Evolutionary conservation across 2,797 vertebrate genomes (phyloP), one percentile per base, ranked within the genome.

Genomic region (Sebastolobus alascanus): DNA sequence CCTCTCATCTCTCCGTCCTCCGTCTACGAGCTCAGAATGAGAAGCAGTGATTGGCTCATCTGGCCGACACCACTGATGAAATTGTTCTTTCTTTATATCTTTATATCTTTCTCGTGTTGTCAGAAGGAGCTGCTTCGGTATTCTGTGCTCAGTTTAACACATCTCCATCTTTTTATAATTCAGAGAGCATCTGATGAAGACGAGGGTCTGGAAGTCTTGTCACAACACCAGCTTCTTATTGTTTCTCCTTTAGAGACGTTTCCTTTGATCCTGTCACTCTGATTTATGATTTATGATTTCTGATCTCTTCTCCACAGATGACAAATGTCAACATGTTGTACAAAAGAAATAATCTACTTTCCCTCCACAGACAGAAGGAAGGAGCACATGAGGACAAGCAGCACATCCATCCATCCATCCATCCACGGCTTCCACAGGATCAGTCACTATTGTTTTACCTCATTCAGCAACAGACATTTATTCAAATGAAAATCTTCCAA

Each of bases 31-130:
- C 67, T 68, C 31, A 37, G 33, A 63, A 68, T 60, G 20, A 40
- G 72, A 75, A 31, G 50, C 67, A 46, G 16, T 1, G 2, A 52
- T 38, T 25, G 8, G 11, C 9, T 38, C 37, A 38, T 56, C 20
- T 50, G 68, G 18, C 25, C 9, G 25, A 90, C 73, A 72, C 68
- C 82, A 89, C 83, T 80, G 54, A 88, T 71, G 63, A 77, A 86
- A 79, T 64, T 76, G 61, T 20, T 64, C 22, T 31, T 33, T 46
- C 9, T 31, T 20, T 63, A 5, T n/a, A 33, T 55, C 3, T 52
- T 50, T 56, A n/a, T n/a, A n/a, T n/a, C 33, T 58, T n/a, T 78
- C 8, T 12, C 13, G 33, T 29, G n/a, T 69, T 76, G 13, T 64
- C 60, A 35, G 33, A 11, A 8, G 6, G 20, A 33, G 35, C 68